Conservation (phyloP, 2,888 invertebrate species). For the Eupithecia vulgata region DNA sequence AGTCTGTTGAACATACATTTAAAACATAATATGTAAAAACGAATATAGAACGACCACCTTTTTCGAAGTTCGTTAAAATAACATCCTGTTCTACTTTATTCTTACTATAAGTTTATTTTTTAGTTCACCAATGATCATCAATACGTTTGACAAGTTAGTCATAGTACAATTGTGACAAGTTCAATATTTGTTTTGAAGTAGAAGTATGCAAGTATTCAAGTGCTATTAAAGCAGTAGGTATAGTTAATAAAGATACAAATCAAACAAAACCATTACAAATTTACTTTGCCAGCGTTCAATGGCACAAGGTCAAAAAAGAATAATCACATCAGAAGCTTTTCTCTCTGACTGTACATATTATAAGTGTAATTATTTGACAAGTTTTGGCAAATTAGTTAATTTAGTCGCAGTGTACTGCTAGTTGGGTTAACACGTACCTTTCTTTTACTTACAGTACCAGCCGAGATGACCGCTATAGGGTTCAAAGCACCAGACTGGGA, state of each 20-base stretch:
- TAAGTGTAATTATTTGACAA: not conserved
- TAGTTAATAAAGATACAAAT: not conserved
- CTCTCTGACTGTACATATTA: conserved; percentile 12
- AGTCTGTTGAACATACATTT: too few species aligned
- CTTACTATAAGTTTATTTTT: not conserved
- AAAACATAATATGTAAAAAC: too few species aligned
- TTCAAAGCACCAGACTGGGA: conserved; percentile 61
- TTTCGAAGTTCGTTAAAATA: too few species aligned
- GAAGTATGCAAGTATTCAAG: conserved; percentile 2
- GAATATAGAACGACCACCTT: too few species aligned
- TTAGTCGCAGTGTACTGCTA: conserved; percentile 8
- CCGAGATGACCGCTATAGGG: conserved; percentile 55
- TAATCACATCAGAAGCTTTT: not conserved
- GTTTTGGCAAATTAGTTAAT: conserved; percentile 15
- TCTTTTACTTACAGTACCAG: conserved; percentile 26
- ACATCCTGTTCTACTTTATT: too few species aligned
- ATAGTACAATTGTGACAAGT: not conserved
- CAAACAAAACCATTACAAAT: not conserved
- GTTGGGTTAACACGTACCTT: conserved; percentile 17
- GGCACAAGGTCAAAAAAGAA: not conserved
- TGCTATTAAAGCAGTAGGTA: not conserved
- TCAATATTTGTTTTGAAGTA: not conserved
- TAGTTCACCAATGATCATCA: not conserved
- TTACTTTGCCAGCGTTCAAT: not conserved
- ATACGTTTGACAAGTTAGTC: not conserved